A percentile compares a stretch with the other conserved stretches of the same genome.
Conservation (phyloP, 64 coral and sea anemone species). For the Montipora efflorescens region DNA sequence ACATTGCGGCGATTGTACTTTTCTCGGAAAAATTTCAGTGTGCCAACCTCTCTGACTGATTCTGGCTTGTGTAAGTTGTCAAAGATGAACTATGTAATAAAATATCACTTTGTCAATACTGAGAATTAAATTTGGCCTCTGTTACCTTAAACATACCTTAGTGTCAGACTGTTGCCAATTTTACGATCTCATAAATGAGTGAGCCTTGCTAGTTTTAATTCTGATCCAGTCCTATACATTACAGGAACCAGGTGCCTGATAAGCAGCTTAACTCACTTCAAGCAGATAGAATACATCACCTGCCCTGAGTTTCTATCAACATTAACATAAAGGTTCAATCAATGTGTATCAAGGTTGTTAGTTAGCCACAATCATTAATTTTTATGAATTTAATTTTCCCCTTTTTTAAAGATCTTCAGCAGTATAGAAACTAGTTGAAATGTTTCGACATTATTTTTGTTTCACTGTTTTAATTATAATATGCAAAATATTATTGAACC, state of each 20-base stretch:
- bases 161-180: not conserved
- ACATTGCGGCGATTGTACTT: slow-evolving; percentile 35
- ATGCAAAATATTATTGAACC: not conserved
- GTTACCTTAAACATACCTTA: not conserved
- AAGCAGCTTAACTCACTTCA: not conserved
- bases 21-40: slow-evolving; percentile 51
- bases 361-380: not conserved
- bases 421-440: not conserved
- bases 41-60: slow-evolving; percentile 34
- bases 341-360: not conserved
- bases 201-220: not conserved
- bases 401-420: not conserved
- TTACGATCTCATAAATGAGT: not conserved
- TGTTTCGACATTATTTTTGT: not conserved
- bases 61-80: slow-evolving; percentile 8
- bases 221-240: not conserved
- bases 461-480: not conserved
- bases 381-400: not conserved
- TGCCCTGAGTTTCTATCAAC: not conserved
- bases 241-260: not conserved
- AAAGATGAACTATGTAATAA: slow-evolving; percentile 19
- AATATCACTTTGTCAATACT: slow-evolving; percentile 1
- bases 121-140: not conserved
- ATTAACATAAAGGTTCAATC: not conserved
- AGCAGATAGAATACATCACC: not conserved